These are phyloP conservation scores for Dynastes grantii DNA, from an alignment of 2,888 invertebrate species.

Conservation along the genomic window DNA sequence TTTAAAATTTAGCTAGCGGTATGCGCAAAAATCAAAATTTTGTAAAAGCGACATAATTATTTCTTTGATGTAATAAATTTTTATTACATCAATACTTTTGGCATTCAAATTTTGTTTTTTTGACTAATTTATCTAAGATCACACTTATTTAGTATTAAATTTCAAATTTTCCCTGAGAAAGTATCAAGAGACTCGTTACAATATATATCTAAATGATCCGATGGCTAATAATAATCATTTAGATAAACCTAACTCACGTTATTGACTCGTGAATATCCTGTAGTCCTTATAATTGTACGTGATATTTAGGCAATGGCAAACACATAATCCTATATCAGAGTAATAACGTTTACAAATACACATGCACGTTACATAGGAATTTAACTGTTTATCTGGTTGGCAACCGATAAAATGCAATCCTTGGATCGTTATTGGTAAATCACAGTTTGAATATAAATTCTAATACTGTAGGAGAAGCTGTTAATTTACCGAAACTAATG, in stretches of 20 bases:
- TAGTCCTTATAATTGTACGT: conserved; percentile 60
- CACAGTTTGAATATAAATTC: conserved; percentile 13
- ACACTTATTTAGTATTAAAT: too few relatives aligned
- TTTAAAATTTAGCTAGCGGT: too few relatives aligned
- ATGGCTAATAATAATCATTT: conserved; percentile 51
- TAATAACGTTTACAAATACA: neutral
- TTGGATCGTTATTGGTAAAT: conserved; percentile 5
- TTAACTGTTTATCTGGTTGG: neutral
- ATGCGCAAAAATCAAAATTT: too few relatives aligned
- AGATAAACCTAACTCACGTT: conserved; percentile 58
- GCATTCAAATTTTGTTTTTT: too few relatives aligned
- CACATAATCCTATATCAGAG: neutral
- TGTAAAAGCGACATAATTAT: too few relatives aligned
- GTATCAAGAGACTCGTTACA: neutral
- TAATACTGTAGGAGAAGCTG: neutral
- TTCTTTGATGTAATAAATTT: too few relatives aligned
- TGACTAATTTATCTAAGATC: too few relatives aligned
- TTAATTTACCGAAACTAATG: conserved; percentile 24
- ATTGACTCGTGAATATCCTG: conserved; percentile 60
- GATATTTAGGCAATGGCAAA: conserved; percentile 48
- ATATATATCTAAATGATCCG: neutral
- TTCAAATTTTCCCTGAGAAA: too few relatives aligned
- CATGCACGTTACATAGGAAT: neutral
- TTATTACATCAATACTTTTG: too few relatives aligned
- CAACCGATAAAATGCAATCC: neutral